Evolutionary conservation across 2,113 vertebrate species (phyloP), one percentile per base, ranked within the genome.

Genomic region (Eidolon helvum): DNA sequence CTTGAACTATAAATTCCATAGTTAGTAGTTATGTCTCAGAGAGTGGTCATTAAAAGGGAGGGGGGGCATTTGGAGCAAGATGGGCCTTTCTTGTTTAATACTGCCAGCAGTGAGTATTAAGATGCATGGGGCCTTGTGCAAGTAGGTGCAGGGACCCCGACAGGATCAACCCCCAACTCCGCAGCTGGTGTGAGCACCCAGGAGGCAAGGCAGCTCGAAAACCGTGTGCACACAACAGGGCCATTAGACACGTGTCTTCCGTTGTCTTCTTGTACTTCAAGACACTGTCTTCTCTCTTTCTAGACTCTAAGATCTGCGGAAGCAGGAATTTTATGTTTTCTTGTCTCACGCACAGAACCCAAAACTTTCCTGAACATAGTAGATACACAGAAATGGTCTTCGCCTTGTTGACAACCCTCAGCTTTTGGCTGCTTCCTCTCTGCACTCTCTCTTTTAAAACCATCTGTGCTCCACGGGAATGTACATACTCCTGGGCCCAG

Each of bases 381-480:
- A 65, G 38, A n/a, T 50, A 12, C 43, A 24, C 28, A 78, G 26
- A 40, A 30, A 33, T 4, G 21, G 50, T 33, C 55, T 21, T 55
- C 14, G 33, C 40, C 5, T 28, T 53, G n/a, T 18, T 15, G 19
- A 61, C 11, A 1, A 15, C 1, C 10, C 5, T 38, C 87, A 30
- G 33, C 3, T 26, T 45, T 22, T 38, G 53, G 21, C 48, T 3
- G 14, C 26, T 22, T 38, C 10, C 26, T 85, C 14, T 24, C 22
- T 6, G 12, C 15, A 26, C 24, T 9, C 14, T 35, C 22, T 53
- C 9, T 55, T 35, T 30, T 26, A 26, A 91, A 63, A 38, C 30
- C 61, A 30, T 18, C 38, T 33, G 48, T 1, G 0, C 40, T 16
- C 4, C 45, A 18, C 0, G 0, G 2, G 4, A 0, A 35, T 1